Percentiles rank a stretch among this genome's conserved stretches.
Evolutionary conservation across 1,140 invertebrate species (phyloP).

Genomic region (Drosophila parabipectinata): DNA sequence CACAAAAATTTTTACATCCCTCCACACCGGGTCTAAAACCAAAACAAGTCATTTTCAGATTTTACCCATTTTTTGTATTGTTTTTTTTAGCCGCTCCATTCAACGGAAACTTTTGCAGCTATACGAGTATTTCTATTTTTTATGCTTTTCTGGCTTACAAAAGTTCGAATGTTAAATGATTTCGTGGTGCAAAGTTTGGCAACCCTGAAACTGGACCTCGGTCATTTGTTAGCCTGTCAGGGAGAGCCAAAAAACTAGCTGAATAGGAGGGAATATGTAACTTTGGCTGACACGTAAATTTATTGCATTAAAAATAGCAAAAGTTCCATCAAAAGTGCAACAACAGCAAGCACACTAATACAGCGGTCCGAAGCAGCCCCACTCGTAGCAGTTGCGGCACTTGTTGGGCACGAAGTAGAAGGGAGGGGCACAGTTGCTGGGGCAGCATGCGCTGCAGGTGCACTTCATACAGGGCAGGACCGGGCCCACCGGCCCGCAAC

Average conservation of each 20-base stretch:
- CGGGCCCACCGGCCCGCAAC: constrained; percentile 54
- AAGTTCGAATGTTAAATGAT: constrained; percentile 59
- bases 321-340: constrained; percentile 39
- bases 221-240: constrained; percentile 61
- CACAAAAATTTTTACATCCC: constrained; percentile 9
- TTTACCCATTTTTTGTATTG: constrained; percentile 44
- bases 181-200: constrained; percentile 48
- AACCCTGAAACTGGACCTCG: constrained; percentile 33
- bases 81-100: constrained; percentile 18
- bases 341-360: constrained; percentile 50
- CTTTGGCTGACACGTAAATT: constrained; percentile 57
- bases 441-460: constrained; percentile 20
- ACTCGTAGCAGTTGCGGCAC: constrained; percentile 60
- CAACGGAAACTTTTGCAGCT: constrained; percentile 33
- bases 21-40: constrained; percentile 32
- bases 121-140: not conserved
- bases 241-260: constrained; percentile 4
- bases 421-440: constrained; percentile 39
- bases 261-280: constrained; percentile 11
- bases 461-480: constrained; percentile 55
- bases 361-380: constrained; percentile 60
- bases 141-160: constrained; percentile 12
- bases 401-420: constrained; percentile 60
- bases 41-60: constrained; percentile 54
- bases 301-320: constrained; percentile 64